Conservation (phyloP, 2,888 invertebrate genomes). For the Sturmia bella region DNA sequence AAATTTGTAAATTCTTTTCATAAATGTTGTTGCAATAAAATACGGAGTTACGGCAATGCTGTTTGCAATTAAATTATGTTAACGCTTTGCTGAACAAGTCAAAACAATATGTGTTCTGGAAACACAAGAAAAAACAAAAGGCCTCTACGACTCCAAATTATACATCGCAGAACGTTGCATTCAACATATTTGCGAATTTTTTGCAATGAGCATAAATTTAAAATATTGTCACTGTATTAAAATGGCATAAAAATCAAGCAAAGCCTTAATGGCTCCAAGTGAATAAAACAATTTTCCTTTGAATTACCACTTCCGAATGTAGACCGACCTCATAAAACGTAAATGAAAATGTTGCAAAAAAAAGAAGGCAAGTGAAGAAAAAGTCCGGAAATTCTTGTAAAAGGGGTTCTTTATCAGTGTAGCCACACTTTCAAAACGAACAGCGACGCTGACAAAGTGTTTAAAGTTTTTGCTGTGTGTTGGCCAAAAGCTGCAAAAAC, state of each 20-base stretch:
- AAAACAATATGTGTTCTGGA: no score
- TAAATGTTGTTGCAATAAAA: no score
- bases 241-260: neutral
- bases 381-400: slow-evolving; percentile 52
- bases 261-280: neutral
- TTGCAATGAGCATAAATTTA: neutral
- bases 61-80: no score
- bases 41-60: no score
- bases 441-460: slow-evolving; percentile 58
- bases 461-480: slow-evolving; percentile 23
- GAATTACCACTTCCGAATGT: slow-evolving; percentile 15
- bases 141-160: neutral
- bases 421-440: slow-evolving; percentile 64
- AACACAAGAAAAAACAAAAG: no score
- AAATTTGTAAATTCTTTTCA: no score
- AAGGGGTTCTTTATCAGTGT: slow-evolving; percentile 66
- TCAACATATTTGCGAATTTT: neutral
- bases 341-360: slow-evolving; percentile 8
- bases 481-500: slow-evolving; percentile 37
- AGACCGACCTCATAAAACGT: slow-evolving; percentile 32
- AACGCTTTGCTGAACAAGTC: no score
- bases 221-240: neutral
- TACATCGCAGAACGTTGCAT: no score
- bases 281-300: slow-evolving; percentile 26
- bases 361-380: slow-evolving; percentile 5